Evolutionary conservation across 2,888 invertebrate genomes (phyloP).

Genomic region (Tanaodytes sp.): DNA sequence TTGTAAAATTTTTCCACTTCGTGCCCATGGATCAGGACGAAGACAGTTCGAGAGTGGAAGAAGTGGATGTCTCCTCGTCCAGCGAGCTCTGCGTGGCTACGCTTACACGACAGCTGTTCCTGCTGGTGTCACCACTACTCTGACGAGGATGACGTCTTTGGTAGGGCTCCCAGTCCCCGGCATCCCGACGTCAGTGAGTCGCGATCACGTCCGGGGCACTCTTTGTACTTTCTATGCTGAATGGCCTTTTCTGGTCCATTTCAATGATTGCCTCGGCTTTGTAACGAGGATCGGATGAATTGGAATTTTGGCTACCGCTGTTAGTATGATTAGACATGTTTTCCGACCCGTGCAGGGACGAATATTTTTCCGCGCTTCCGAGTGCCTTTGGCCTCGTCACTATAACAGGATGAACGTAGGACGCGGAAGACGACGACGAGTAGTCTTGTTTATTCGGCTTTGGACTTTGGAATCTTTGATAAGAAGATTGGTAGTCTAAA

Average conservation of each 20-base stretch:
- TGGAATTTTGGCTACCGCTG: constrained; percentile 59
- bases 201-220: constrained; percentile 94
- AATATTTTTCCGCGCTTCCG: constrained; percentile 68
- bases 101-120: constrained; percentile 54
- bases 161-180: constrained; percentile 77
- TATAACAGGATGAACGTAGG: constrained; percentile 31
- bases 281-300: constrained; percentile 70
- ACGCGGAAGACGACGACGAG: constrained; percentile 24
- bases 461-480: constrained; percentile 65
- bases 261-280: constrained; percentile 79
- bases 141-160: constrained; percentile 76
- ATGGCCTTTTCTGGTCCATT: constrained; percentile 77
- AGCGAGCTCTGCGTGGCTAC: constrained; percentile 68
- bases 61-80: constrained; percentile 64
- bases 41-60: constrained; percentile 60
- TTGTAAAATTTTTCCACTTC: neutral
- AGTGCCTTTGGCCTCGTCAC: constrained; percentile 51
- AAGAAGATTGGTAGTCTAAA: constrained; percentile 58
- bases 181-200: constrained; percentile 80
- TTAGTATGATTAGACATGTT: constrained; percentile 53
- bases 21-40: constrained; percentile 66
- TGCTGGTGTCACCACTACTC: constrained; percentile 23
- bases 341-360: constrained; percentile 63
- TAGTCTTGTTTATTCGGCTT: constrained; percentile 47
- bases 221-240: constrained; percentile 88